These are phyloP conservation scores for Cactoblastis cactorum DNA, from an alignment of 2,888 invertebrate genomes.

Conservation along the genomic window DNA sequence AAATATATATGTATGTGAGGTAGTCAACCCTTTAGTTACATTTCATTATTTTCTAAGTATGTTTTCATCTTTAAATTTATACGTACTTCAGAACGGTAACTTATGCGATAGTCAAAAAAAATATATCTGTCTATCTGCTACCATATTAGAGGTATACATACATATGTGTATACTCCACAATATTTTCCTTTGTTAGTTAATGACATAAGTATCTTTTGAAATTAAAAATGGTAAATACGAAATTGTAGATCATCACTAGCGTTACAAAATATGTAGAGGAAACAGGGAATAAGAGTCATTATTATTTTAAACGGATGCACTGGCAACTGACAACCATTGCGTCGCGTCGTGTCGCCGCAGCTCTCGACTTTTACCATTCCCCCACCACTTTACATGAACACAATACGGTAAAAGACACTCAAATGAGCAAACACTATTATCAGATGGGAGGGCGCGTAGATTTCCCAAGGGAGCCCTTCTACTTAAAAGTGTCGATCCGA, in stretches of 20 bases:
- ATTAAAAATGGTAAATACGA: no score
- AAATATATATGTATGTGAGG: no score
- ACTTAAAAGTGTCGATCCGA: conserved; percentile 66
- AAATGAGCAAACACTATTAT: conserved; percentile 77
- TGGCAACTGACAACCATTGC: neutral
- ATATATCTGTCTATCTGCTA: no score
- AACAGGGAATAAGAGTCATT: neutral
- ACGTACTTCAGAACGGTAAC: no score
- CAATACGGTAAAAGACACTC: conserved; percentile 65
- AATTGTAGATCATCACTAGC: neutral
- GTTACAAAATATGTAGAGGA: neutral
- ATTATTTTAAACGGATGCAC: neutral
- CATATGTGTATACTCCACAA: no score
- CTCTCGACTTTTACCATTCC: conserved; percentile 22
- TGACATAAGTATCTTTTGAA: no score
- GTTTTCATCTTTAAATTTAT: no score
- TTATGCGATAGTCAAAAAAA: no score
- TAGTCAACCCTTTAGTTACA: no score
- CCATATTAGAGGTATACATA: no score
- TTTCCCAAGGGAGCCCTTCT: conserved; percentile 70
- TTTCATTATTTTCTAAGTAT: no score
- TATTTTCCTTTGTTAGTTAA: no score
- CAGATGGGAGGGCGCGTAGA: conserved; percentile 62
- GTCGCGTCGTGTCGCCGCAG: neutral
- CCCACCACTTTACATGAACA: conserved; percentile 51